A percentile compares a stretch with the other conserved stretches of the same genome.
Evolutionary conservation across 2,888 invertebrate genomes (phyloP).

Genomic region (Tetrapedia diversipes): DNA sequence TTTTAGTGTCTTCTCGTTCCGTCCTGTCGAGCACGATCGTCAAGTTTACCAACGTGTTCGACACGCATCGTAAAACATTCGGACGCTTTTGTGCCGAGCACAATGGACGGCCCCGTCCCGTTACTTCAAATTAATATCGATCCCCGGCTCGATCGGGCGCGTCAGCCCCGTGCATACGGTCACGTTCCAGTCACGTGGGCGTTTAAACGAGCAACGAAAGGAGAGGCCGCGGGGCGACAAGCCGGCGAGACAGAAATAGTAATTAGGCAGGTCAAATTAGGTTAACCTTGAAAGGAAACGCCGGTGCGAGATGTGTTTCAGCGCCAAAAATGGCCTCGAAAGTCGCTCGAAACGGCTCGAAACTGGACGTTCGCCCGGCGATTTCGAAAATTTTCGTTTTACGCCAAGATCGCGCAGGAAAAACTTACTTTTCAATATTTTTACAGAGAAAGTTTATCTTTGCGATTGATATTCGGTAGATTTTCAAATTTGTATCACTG

Average conservation of each 20-base stretch:
- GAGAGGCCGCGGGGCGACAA: conserved; percentile 41
- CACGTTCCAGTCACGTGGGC: conserved; percentile 54
- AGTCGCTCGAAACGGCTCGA: neutral
- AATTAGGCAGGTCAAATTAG: conserved; percentile 66
- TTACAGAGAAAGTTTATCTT: too few species aligned
- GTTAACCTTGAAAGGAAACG: conserved; percentile 60
- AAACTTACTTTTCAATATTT: too few species aligned
- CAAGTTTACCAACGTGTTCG: conserved; percentile 25
- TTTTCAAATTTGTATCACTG: too few species aligned
- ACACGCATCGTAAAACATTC: conserved; percentile 39
- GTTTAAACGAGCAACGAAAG: conserved; percentile 53
- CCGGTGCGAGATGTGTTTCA: conserved; percentile 16
- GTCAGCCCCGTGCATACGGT: conserved; percentile 33
- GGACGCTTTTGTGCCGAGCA: conserved; percentile 31
- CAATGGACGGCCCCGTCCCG: conserved; percentile 49
- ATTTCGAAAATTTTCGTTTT: neutral
- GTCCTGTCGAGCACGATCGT: conserved; percentile 4
- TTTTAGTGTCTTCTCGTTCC: neutral
- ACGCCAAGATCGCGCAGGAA: neutral
- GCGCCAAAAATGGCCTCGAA: conserved; percentile 54
- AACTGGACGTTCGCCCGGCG: neutral
- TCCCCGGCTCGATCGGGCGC: conserved; percentile 49
- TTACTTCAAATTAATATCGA: conserved; percentile 65
- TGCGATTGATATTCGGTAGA: too few species aligned
- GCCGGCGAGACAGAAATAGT: conserved; percentile 60